Percentiles rank a stretch among this genome's conserved stretches.
These are phyloP conservation scores for Scelioninae gen. 1 DNA, from an alignment of 2,888 invertebrate species.

Conservation along the genomic window DNA sequence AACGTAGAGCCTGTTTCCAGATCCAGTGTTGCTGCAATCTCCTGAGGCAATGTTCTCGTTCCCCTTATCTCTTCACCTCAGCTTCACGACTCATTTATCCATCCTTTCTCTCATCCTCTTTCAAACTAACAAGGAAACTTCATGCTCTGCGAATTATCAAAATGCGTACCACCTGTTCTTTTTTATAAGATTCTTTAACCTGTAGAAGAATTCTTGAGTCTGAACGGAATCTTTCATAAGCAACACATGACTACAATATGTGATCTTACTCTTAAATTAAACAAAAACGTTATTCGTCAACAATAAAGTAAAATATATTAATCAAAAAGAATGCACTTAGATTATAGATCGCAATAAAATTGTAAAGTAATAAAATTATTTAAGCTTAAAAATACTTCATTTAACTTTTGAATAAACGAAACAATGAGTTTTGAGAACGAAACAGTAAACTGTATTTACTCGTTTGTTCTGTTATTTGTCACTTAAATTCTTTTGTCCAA, in stretches of 20 bases:
- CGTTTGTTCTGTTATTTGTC: no score
- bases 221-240: slow-evolving; percentile 37
- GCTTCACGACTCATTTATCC: slow-evolving; percentile 16
- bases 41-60: slow-evolving; percentile 69
- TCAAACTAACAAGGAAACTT: slow-evolving; percentile 42
- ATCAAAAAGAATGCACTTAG: no score
- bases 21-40: slow-evolving; percentile 67
- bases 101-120: not conserved
- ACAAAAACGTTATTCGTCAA: slow-evolving; percentile 49
- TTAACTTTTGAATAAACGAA: no score
- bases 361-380: no score
- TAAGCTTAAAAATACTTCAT: no score
- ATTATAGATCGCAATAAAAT: no score
- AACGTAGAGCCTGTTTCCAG: no score
- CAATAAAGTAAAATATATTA: slow-evolving; percentile 58
- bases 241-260: slow-evolving; percentile 20
- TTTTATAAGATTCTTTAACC: slow-evolving; percentile 74
- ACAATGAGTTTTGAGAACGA: no score
- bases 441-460: no score
- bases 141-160: slow-evolving; percentile 79
- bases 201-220: slow-evolving; percentile 47
- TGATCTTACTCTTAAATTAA: slow-evolving; percentile 34
- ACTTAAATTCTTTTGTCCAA: no score
- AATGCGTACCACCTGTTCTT: slow-evolving; percentile 76
- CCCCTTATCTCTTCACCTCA: slow-evolving; percentile 38